Evolutionary conservation across 2,797 vertebrate genomes (phyloP).

Genomic region (Pampus argenteus): DNA sequence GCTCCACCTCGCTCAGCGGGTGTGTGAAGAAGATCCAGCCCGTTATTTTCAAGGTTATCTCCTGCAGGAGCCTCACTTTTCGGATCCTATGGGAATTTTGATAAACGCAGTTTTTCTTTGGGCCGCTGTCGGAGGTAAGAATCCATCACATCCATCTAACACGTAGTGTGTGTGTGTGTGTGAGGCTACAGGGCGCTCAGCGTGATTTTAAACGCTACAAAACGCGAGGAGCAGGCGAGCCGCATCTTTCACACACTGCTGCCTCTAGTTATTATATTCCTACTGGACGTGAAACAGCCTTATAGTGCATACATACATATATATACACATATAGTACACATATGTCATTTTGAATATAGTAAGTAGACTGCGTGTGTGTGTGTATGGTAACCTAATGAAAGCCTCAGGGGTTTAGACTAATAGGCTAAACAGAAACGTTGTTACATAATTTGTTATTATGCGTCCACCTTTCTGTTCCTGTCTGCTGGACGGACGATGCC

Average conservation of each 20-base stretch:
- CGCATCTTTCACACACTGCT: constrained; percentile 9
- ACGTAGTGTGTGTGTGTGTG: too few relatives aligned
- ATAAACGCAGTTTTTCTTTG: constrained; percentile 62
- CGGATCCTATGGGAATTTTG: constrained; percentile 72
- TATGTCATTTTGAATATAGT: too few relatives aligned
- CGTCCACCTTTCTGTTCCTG: constrained; percentile 23
- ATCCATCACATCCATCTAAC: background rate
- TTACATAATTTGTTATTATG: constrained; percentile 62
- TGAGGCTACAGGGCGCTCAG: background rate
- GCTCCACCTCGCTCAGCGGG: constrained; percentile 65
- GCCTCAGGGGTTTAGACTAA: constrained; percentile 52
- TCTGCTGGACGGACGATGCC: background rate
- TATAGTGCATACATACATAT: too few relatives aligned
- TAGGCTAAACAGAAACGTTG: constrained; percentile 51
- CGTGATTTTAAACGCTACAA: constrained; percentile 1
- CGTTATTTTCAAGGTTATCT: constrained; percentile 77
- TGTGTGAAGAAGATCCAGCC: constrained; percentile 58
- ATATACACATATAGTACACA: too few relatives aligned
- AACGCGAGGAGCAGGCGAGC: constrained; percentile 1
- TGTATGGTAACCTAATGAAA: background rate
- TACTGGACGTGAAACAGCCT: background rate
- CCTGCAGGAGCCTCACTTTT: constrained; percentile 48
- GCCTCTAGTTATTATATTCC: background rate
- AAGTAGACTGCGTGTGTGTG: too few relatives aligned
- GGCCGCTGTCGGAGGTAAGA: constrained; percentile 78